Conservation (phyloP, 2,888 invertebrate species). For the Spicauda simplicius region DNA sequence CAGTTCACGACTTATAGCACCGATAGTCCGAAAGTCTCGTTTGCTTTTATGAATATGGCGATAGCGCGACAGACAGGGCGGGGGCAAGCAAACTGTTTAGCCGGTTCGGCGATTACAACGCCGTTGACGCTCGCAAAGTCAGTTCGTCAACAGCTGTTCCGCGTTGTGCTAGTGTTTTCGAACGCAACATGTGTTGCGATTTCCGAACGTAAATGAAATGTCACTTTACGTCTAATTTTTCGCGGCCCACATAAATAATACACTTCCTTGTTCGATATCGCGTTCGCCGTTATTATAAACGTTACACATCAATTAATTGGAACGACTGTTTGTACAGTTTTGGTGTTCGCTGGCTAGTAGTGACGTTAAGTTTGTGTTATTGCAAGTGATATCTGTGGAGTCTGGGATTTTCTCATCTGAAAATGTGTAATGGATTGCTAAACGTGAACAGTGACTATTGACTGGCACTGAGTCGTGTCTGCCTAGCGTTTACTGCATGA, state of each 20-base stretch:
- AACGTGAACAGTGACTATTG: conserved; percentile 8
- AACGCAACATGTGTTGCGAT: conserved; percentile 54
- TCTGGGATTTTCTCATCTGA: conserved; percentile 9
- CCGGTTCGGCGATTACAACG: conserved; percentile 50
- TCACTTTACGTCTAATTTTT: conserved; percentile 48
- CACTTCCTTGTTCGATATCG: background rate
- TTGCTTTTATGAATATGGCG: conserved; percentile 1
- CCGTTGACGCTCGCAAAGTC: conserved; percentile 38
- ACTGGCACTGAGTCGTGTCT: conserved; percentile 4
- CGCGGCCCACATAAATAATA: conserved; percentile 6
- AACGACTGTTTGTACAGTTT: conserved; percentile 19
- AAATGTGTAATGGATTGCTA: conserved; percentile 31
- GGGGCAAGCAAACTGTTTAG: conserved; percentile 32
- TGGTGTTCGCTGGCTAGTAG: conserved; percentile 13
- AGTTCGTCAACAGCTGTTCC: conserved; percentile 67
- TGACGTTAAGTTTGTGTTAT: conserved; percentile 19
- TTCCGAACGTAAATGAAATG: conserved; percentile 64
- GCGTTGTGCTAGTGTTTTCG: conserved; percentile 63
- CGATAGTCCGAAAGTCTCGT: background rate
- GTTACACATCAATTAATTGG: conserved; percentile 4
- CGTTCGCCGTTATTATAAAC: background rate
- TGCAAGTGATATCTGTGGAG: conserved; percentile 18
- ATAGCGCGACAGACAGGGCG: conserved; percentile 14
- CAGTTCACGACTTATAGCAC: background rate
- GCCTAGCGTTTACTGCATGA: background rate